Base-by-base conservation (phyloP, 2,113 vertebrate genomes). In the Climacteris rufus region DNA sequence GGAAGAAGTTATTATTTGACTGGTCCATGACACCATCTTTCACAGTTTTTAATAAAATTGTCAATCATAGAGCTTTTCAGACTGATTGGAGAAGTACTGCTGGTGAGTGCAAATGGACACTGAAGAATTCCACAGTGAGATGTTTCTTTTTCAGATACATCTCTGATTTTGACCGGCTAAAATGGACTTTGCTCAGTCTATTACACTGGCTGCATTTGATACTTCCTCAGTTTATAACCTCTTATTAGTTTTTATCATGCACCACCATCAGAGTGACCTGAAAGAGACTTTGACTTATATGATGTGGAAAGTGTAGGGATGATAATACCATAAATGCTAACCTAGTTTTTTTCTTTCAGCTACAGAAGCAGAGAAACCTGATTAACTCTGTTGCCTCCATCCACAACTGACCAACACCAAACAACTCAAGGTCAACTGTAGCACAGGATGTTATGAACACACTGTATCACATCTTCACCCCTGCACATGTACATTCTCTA, bases 221-320 rank as follows among this genome's bases (percentile, higher is more conserved):
- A 89, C 65, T 89, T 82, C 74, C 42, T 85, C 15, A 37, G 9
- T 94, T 96, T 92, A 92, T 89, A 87, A 42, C 65, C 68, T 49
- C 35, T 54, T 90, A 68, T 81, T 96, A 90, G 52, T 94, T 86
- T 93, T 96, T 81, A 92, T 89, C 11, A 4, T 27, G 92, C 7
- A 8, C 20, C 56, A 47, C 75, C 23, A 60, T 33, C 33, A 19
- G 54, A 78, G 56, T 71, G 69, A 76, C 71, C 89, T 1, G 23
- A 69, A 71, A 61, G 74, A 90, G 61, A 85, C 53, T 91, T 80
- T 94, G 81, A 90, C 50, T 81, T 75, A 13, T 0, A 39, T n/a
- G 61, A 63, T 50, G 27, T 69, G 52, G 49, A 44, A 87, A 76
- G 28, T 63, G 49, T 56, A 42, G 49, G 23, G 33, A 50, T 56